Evolutionary conservation across 2,888 invertebrate genomes (phyloP).

Genomic region (Yponomeuta plumbellus): DNA sequence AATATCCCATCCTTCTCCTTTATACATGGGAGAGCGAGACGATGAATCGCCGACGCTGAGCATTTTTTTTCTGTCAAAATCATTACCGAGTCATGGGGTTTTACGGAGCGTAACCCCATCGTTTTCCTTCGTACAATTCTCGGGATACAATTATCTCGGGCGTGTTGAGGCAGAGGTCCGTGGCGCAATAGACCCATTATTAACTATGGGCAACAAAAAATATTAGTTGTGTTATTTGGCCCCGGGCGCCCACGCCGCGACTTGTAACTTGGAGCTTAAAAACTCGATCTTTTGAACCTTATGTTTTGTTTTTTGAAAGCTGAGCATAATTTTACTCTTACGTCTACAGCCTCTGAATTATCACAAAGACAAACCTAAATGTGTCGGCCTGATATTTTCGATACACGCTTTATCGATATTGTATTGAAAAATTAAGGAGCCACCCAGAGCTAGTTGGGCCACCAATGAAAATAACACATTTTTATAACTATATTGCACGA

Average conservation of each 20-base stretch:
- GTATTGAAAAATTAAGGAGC: no score
- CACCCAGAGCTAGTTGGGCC: no score
- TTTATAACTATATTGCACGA: no score
- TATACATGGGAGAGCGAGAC: conserved; percentile 34
- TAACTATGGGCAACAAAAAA: conserved; percentile 43
- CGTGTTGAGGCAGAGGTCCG: conserved; percentile 28
- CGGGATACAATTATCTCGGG: conserved; percentile 60
- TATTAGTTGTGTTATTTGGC: conserved; percentile 25
- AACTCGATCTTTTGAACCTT: background rate
- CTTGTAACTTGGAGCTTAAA: background rate
- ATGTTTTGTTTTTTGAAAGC: background rate
- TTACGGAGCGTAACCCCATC: conserved; percentile 58
- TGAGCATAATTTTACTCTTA: background rate
- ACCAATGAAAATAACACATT: no score
- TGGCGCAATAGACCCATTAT: conserved; percentile 34
- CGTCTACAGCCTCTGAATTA: no score
- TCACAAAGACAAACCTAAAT: no score
- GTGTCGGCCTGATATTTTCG: no score
- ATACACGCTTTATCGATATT: no score
- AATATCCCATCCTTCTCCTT: conserved; percentile 36
- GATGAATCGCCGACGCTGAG: conserved; percentile 22
- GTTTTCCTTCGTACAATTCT: conserved; percentile 58
- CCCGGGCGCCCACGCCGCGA: conserved; percentile 16
- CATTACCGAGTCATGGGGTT: conserved; percentile 56
- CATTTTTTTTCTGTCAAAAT: conserved; percentile 38